phyloP scores from a whole-genome alignment of 1,140 invertebrate genomes.

The Brachionus calyciflorus region DNA sequence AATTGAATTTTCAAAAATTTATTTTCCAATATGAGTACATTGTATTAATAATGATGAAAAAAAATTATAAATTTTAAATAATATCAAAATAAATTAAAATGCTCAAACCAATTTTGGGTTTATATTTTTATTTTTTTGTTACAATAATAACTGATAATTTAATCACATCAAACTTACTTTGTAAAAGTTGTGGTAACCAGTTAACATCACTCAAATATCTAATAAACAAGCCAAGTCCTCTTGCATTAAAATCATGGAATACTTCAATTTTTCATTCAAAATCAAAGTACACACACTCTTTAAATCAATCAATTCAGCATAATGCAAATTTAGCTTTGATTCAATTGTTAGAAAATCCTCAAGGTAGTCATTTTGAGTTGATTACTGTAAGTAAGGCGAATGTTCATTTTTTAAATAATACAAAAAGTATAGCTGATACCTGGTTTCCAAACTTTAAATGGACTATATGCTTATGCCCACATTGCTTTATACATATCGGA shows the following conservation, averaged over 20 bases:
- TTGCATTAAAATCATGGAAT: conserved; percentile 24
- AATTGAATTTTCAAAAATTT: too few species aligned
- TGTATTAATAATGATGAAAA: too few species aligned
- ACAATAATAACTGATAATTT: neutral
- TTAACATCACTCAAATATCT: neutral
- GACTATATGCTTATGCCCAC: conserved; percentile 8
- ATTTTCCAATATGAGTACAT: too few species aligned
- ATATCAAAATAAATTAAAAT: neutral
- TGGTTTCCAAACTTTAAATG: conserved; percentile 18
- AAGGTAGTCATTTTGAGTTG: neutral
- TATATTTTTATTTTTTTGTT: neutral
- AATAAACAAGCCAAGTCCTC: neutral
- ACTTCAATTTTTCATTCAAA: neutral
- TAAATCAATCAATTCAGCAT: neutral
- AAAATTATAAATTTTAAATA: neutral
- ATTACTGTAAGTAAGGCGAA: neutral
- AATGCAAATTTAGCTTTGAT: neutral
- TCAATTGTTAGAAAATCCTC: conserved; percentile 5
- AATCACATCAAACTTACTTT: neutral
- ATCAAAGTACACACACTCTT: neutral
- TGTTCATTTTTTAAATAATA: conserved; percentile 20
- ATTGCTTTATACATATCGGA: conserved; percentile 3
- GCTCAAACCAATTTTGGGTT: neutral
- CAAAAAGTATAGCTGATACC: conserved; percentile 14
- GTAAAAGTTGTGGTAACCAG: conserved; percentile 2